phyloP scores from a whole-genome alignment of 2,888 invertebrate genomes.

The Ligdia adustata region DNA sequence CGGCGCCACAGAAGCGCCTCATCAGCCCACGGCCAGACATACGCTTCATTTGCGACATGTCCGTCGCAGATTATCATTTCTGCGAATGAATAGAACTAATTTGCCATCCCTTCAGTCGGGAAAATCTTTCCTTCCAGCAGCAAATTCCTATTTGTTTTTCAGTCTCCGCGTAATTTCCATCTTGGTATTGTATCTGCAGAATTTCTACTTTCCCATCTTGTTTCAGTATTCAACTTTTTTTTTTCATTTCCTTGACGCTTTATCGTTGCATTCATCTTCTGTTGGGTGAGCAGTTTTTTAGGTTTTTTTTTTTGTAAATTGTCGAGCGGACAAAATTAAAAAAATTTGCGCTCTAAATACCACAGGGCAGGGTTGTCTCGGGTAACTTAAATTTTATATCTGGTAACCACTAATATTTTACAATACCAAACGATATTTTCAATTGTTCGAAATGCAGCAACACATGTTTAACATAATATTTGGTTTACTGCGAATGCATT shows the following conservation, averaged over 20 bases:
- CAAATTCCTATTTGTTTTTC: conserved; percentile 37
- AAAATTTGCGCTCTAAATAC: conserved; percentile 13
- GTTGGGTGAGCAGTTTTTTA: conserved; percentile 18
- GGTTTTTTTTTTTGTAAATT: conserved; percentile 23
- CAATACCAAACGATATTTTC: too few species aligned
- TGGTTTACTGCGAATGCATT: too few species aligned
- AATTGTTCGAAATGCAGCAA: too few species aligned
- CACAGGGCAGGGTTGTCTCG: not conserved
- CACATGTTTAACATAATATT: too few species aligned
- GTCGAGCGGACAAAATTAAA: conserved; percentile 11
- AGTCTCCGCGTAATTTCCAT: conserved; percentile 29
- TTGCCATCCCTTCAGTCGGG: conserved; percentile 39
- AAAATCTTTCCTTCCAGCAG: conserved; percentile 41
- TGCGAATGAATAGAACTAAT: conserved; percentile 54
- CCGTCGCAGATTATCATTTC: conserved; percentile 49
- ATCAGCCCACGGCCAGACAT: conserved; percentile 10
- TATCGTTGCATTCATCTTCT: conserved; percentile 29
- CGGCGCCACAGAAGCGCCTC: conserved; percentile 5
- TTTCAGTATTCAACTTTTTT: conserved; percentile 17
- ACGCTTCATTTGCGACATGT: conserved; percentile 46
- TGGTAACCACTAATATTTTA: too few species aligned
- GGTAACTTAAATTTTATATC: not conserved
- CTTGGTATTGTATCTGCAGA: conserved; percentile 25
- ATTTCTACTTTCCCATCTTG: conserved; percentile 24
- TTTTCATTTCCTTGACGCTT: conserved; percentile 22